phyloP scores from a whole-genome alignment of 30 jellyfish, hydroid and myxozoan genomes.

The Cassiopea andromeda region DNA sequence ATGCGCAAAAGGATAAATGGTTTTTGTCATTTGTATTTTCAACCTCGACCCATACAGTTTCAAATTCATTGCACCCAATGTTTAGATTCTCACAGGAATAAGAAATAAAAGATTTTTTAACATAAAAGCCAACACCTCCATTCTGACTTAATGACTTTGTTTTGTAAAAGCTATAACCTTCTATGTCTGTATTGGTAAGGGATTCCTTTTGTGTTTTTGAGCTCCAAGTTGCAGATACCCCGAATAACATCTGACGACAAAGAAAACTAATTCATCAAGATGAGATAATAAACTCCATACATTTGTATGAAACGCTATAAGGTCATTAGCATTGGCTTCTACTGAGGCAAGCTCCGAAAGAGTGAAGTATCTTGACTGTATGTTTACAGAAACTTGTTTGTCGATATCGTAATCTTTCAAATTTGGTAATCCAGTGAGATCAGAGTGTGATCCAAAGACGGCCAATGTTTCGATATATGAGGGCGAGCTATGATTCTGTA shows the following conservation, averaged over 20 bases:
- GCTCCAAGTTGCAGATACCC: constrained; percentile 33
- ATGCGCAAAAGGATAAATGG: background rate
- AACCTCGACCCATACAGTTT: constrained; percentile 31
- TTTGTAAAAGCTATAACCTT: constrained; percentile 11
- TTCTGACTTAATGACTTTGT: constrained; percentile 27
- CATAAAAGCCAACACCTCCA: constrained; percentile 36
- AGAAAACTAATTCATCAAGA: constrained; percentile 18
- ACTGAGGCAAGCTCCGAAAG: constrained; percentile 5
- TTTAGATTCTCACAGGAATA: constrained; percentile 2
- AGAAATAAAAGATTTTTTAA: background rate
- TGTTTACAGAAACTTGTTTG: background rate
- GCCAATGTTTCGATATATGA: constrained; percentile 22
- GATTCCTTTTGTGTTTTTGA: background rate
- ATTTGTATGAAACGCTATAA: constrained; percentile 4
- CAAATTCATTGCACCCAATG: constrained; percentile 8
- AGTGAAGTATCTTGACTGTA: background rate
- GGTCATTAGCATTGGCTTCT: background rate
- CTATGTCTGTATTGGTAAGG: constrained; percentile 10
- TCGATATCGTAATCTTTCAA: background rate
- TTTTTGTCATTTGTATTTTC: constrained; percentile 22
- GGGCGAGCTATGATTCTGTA: constrained; percentile 27
- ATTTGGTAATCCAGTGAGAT: constrained; percentile 17
- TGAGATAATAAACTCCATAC: constrained; percentile 32
- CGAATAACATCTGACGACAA: constrained; percentile 14
- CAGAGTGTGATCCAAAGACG: constrained; percentile 4